Base-by-base conservation (phyloP, 2,113 vertebrate species). In the Saccopteryx leptura region DNA sequence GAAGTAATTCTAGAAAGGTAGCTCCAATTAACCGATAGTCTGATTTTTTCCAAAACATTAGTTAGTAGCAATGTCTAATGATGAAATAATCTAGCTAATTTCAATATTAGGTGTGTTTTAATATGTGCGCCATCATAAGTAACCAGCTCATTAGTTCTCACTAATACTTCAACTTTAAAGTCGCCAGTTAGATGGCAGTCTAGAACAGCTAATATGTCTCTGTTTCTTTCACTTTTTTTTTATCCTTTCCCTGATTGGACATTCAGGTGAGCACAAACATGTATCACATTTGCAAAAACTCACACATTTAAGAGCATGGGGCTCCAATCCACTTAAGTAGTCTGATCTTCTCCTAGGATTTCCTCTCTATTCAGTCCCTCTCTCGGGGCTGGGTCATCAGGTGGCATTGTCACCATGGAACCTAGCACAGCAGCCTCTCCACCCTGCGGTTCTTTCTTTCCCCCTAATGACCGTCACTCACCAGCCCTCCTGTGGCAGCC, bases 21-120 rank as follows among this genome's bases (percentile, higher is more conserved):
- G 52, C 4, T 82, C 21, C 74, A 80, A 82, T 78, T 94, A 88
- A 95, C 12, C 56, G 71, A 90, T 61, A 69, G 66, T 92, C 31
- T 85, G 85, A 97, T 95, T 97, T 95, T 97, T 97, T 97, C 91
- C 17, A 82, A 97, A 96, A 97, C 95, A 94, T 97, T 92, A 96
- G 95, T 87, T 96, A 92, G 81, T 86, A 95, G 92, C 85, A 92
- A 85, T 65, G 56, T 52, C 88, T 97, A 96, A 97, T 91, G 95
- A 89, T 80, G 56, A 90, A 31, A 90, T 96, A 85, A 94, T 96
- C 15, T 48, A 91, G 72, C 81, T 97, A 92, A 97, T 97, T 96
- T 96, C 95, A 97, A 48, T 93, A 91, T 91, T 96, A 91, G 91
- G 93, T 97, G 19, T 95, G 95, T 61, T 88, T 95, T 92, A 92